Conservation (phyloP, 2,888 invertebrate species). For the Lymantria dispar region DNA sequence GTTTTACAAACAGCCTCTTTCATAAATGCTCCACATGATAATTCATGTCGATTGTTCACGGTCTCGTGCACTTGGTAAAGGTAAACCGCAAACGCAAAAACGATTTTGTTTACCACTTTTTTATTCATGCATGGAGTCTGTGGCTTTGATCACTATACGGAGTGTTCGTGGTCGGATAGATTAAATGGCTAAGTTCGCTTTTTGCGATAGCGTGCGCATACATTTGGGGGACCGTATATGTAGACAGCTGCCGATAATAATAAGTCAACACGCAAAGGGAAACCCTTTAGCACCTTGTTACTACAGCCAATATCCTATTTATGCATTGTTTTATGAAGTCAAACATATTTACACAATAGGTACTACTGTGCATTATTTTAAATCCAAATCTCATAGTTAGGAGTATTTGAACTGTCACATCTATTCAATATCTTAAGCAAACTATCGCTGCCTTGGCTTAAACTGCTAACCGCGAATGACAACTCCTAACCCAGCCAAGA, state of each 20-base stretch:
- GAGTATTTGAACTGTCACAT: too few relatives aligned
- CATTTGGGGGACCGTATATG: conserved; percentile 64
- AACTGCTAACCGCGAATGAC: too few relatives aligned
- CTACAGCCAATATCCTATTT: conserved; percentile 35
- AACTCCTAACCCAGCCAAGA: too few relatives aligned
- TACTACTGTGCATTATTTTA: too few relatives aligned
- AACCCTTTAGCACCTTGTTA: conserved; percentile 78
- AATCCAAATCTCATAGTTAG: too few relatives aligned
- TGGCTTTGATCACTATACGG: conserved; percentile 60
- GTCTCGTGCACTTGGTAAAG: conserved; percentile 75
- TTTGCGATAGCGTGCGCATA: conserved; percentile 56
- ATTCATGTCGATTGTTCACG: conserved; percentile 77
- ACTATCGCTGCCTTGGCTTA: too few relatives aligned
- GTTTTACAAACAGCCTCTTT: conserved; percentile 71
- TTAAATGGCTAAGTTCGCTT: conserved; percentile 55
- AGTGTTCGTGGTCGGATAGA: conserved; percentile 57
- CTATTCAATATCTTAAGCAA: too few relatives aligned
- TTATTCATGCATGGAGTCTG: conserved; percentile 65
- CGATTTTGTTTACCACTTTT: conserved; percentile 72
- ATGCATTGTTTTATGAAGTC: conserved; percentile 1
- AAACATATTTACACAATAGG: too few relatives aligned
- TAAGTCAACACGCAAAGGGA: conserved; percentile 72
- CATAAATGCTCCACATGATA: conserved; percentile 75
- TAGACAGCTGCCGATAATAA: conserved; percentile 74
- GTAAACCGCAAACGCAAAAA: conserved; percentile 76